A percentile compares a stretch with the other conserved stretches of the same genome.
These are phyloP conservation scores for Mactromeris polynyma DNA, from an alignment of 2,888 invertebrate genomes.

Conservation along the genomic window DNA sequence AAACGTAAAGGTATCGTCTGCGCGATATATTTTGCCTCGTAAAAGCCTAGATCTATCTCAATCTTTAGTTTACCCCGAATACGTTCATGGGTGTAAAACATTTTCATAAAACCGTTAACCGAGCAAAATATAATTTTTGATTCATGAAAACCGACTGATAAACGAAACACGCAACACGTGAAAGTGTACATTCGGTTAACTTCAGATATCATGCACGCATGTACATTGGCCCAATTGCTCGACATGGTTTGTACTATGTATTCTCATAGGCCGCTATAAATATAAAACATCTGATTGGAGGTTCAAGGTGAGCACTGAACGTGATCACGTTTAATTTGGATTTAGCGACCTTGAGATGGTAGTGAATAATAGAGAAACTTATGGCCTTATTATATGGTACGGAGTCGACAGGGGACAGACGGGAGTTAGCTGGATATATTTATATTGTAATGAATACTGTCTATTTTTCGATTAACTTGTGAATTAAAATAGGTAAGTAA, in stretches of 20 bases:
- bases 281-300: slow-evolving; percentile 23
- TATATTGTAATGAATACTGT: neutral
- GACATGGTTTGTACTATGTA: neutral
- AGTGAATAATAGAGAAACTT: neutral
- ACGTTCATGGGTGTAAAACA: too few species aligned
- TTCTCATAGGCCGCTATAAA: slow-evolving; percentile 28
- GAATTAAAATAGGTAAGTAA: neutral
- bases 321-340: slow-evolving; percentile 29
- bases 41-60: too few species aligned
- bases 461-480: neutral
- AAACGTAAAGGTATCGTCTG: too few species aligned
- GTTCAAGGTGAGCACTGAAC: neutral
- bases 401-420: neutral
- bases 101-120: too few species aligned
- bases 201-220: slow-evolving; percentile 37
- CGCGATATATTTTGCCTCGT: too few species aligned
- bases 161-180: neutral
- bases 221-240: slow-evolving; percentile 32
- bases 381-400: neutral
- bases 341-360: slow-evolving; percentile 20
- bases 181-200: neutral
- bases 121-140: too few species aligned
- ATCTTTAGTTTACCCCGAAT: too few species aligned
- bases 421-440: neutral
- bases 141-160: too few species aligned